Evolutionary conservation across 2,888 invertebrate genomes (phyloP), one percentile per base, ranked within the genome.

Genomic region (Parthenolecanium corni): DNA sequence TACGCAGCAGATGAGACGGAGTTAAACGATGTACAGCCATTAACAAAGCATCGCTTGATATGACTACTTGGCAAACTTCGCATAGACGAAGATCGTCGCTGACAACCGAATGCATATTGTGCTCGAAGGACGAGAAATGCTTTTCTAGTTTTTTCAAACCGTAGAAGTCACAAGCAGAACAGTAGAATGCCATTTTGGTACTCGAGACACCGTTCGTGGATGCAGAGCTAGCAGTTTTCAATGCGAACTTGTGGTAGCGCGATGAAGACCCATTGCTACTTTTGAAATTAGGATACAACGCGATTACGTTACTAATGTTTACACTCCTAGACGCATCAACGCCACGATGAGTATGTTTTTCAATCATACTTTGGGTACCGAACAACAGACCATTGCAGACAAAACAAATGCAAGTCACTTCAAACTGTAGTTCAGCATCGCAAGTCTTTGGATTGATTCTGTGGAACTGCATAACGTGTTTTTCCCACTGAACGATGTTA

Each of bases 21-120:
- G 40, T 40, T 9, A 54, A 11, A n/a, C 5, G 38, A 24, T 54
- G 54, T 24, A 20, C 16, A 23, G 38, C 9, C 21, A 54, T 36
- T 16, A 54, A 54, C 16, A 11, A n/a, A 20, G 38, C 54, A 23
- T 54, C 54, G 16, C 54, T 42, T 5, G 21, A 54, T 24, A 54
- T 40, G 18, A 54, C n/a, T 4, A 54, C 54, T 9, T 12, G 42
- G 11, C 54, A 54, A 14, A 42, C 2, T 3, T 36, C 14, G 16
- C 54, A 54, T 6, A 23, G 42, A 24, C 14, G 42, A 2, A 54
- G 21, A 20, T 54, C 54, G 42, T 12, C 38, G 14, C 5, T 54
- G 9, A 54, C 18, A 14, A 11, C 24, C 4, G 24, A 14, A 42
- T 9, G n/a, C 24, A 23, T 16, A 23, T 20, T 54, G 38, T 54